phyloP scores from a whole-genome alignment of 2,113 vertebrate species.

The Pelmatolapia mariae region DNA sequence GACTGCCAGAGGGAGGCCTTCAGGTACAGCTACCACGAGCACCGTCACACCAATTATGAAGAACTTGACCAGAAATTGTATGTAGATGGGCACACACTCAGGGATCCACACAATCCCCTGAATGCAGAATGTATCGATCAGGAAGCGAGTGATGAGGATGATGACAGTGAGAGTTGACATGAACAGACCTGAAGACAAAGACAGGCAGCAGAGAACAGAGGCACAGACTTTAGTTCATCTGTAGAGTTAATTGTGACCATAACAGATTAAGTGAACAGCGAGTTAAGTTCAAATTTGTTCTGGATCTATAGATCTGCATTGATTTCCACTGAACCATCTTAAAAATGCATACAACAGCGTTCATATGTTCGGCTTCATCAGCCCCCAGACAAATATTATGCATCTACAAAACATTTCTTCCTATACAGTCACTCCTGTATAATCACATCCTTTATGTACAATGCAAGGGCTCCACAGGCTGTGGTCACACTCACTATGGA shows the following conservation, averaged over 20 bases:
- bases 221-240: not conserved
- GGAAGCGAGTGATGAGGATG: constrained; percentile 91
- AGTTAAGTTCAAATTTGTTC: not conserved
- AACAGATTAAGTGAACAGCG: not conserved
- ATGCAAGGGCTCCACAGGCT: not conserved
- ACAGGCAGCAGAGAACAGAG: not conserved
- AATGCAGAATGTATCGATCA: constrained; percentile 92
- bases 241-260: not conserved
- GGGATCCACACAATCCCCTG: constrained; percentile 82
- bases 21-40: constrained; percentile 94
- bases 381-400: not conserved
- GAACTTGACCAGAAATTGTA: constrained; percentile 97
- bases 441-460: not conserved
- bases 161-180: constrained; percentile 94
- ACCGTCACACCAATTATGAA: constrained; percentile 99
- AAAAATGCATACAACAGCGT: not conserved
- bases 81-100: constrained; percentile 91
- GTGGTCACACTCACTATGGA: not conserved
- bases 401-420: not conserved
- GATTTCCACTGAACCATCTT: not conserved
- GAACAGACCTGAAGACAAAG: constrained; percentile 78
- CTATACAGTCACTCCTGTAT: not conserved
- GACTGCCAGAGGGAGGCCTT: constrained; percentile 96
- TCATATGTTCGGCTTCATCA: not conserved
- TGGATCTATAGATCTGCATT: not conserved